Evolutionary conservation across 2,888 invertebrate genomes (phyloP).

Genomic region (Lithodes maja): DNA sequence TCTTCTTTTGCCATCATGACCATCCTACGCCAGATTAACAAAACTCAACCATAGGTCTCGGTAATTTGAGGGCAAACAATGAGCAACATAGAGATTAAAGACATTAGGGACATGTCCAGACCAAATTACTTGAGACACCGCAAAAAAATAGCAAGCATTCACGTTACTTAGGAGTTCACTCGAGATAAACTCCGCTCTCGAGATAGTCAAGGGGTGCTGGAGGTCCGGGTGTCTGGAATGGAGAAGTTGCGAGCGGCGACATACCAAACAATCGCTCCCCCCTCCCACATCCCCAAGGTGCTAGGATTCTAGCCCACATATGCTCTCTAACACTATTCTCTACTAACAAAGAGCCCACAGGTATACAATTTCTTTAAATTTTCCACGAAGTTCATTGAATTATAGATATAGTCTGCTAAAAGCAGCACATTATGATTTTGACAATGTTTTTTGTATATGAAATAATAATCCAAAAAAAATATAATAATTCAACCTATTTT

Average conservation of each 20-base stretch:
- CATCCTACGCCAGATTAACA: background rate
- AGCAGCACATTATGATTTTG: too few relatives aligned
- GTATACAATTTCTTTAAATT: too few relatives aligned
- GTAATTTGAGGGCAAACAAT: background rate
- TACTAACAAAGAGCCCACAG: too few relatives aligned
- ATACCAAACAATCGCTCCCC: background rate
- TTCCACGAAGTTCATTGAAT: too few relatives aligned
- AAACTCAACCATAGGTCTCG: background rate
- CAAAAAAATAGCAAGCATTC: slow-evolving; percentile 44
- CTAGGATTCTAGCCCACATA: too few relatives aligned
- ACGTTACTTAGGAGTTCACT: slow-evolving; percentile 55
- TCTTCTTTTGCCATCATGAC: background rate
- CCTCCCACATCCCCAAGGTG: background rate
- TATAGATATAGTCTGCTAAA: too few relatives aligned
- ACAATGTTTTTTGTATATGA: too few relatives aligned
- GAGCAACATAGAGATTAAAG: background rate
- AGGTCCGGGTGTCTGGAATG: slow-evolving; percentile 46
- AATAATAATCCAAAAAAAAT: too few relatives aligned
- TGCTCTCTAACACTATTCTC: too few relatives aligned
- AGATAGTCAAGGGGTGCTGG: slow-evolving; percentile 51
- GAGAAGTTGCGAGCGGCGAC: slow-evolving; percentile 56
- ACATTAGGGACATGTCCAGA: slow-evolving; percentile 28
- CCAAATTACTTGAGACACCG: slow-evolving; percentile 12
- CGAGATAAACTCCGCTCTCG: slow-evolving; percentile 55
- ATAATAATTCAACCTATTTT: too few relatives aligned